Evolutionary conservation across 30 jellyfish, hydroid and myxozoan genomes (phyloP).

Genomic region (Mastigias papua): DNA sequence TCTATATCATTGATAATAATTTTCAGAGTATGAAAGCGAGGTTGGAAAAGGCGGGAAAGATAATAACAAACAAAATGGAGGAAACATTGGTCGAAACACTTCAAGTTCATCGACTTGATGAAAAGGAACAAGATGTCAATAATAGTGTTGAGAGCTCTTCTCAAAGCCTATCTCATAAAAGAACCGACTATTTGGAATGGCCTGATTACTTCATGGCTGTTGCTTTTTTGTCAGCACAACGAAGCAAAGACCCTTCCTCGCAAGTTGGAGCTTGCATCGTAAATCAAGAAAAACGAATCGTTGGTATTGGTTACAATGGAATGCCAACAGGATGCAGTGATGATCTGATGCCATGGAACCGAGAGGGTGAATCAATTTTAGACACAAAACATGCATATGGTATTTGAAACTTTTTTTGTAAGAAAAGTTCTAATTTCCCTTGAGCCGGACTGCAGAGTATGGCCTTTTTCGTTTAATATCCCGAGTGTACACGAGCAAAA

Average conservation of each 20-base stretch:
- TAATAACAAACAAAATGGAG: background rate
- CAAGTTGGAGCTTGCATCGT: conserved; percentile 99
- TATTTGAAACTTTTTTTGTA: conserved; percentile 1
- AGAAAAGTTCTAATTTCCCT: too few relatives aligned
- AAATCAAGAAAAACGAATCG: conserved; percentile 84
- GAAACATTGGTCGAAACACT: background rate
- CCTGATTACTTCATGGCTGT: conserved; percentile 96
- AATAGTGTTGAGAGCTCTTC: background rate
- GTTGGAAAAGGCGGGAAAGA: conserved; percentile 25
- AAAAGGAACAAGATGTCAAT: background rate
- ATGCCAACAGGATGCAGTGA: conserved; percentile 99
- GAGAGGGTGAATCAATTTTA: conserved; percentile 78
- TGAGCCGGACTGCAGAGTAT: too few relatives aligned
- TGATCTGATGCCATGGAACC: conserved; percentile 96
- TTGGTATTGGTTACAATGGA: conserved; percentile 98
- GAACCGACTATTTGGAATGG: conserved; percentile 88
- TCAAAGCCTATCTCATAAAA: conserved; percentile 23
- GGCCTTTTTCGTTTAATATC: too few relatives aligned
- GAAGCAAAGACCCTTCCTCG: conserved; percentile 97
- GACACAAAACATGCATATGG: conserved; percentile 95
- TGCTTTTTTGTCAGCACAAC: conserved; percentile 96
- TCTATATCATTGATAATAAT: too few relatives aligned
- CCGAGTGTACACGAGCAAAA: too few relatives aligned
- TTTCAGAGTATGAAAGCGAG: too few relatives aligned
- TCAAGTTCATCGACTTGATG: background rate